These are phyloP conservation scores for Meriones psammophilus DNA, from an alignment of 2,797 vertebrate species.

Conservation along the genomic window DNA sequence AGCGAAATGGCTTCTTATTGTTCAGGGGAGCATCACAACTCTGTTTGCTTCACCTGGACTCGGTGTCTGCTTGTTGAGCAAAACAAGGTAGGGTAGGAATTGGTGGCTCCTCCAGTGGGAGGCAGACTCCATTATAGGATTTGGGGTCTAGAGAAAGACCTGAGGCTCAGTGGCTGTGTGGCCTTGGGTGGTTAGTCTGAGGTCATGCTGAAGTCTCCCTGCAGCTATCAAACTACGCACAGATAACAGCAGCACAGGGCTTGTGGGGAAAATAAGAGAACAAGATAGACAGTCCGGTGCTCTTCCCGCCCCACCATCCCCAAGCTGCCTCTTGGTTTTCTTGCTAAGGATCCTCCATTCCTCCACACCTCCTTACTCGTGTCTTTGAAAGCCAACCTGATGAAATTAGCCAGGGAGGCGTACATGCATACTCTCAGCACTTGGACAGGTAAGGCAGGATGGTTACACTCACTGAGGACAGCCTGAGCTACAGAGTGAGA, in stretches of 20 bases:
- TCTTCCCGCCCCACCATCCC: background rate
- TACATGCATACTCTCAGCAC: background rate
- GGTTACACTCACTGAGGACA: too few species aligned
- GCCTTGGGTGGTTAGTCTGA: background rate
- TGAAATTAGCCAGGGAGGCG: too few species aligned
- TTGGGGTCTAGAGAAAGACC: background rate
- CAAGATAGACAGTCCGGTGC: background rate
- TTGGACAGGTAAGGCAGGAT: background rate
- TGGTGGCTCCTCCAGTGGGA: background rate
- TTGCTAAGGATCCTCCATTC: background rate
- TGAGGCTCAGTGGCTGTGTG: background rate
- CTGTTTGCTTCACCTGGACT: background rate
- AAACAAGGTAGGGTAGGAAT: background rate
- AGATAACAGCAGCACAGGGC: background rate
- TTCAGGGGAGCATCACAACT: background rate
- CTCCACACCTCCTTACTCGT: background rate
- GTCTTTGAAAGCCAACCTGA: background rate
- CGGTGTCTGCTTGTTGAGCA: background rate
- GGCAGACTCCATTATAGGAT: background rate
- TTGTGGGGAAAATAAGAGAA: background rate
- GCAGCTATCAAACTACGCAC: background rate
- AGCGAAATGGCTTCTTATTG: background rate
- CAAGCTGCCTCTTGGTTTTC: background rate
- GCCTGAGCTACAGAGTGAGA: background rate
- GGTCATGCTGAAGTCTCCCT: background rate